Evolutionary conservation across 2,797 vertebrate genomes (phyloP).

Genomic region (Spondyliosoma cantharus): DNA sequence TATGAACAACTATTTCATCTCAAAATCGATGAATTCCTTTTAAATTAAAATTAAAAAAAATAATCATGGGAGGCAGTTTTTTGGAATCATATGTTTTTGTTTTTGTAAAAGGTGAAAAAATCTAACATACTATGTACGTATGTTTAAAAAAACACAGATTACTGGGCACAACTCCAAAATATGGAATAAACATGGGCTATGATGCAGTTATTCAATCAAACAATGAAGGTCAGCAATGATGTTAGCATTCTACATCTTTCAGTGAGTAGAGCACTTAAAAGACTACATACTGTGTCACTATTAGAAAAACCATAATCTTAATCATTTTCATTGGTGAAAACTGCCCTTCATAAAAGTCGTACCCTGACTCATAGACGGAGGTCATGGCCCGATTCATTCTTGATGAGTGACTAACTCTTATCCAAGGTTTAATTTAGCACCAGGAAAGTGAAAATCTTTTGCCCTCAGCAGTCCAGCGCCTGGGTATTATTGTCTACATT

Average conservation of each 20-base stretch:
- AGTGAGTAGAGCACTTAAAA: background rate
- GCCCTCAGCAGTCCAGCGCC: background rate
- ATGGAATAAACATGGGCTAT: background rate
- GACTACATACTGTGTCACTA: background rate
- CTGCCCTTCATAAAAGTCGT: background rate
- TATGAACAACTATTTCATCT: background rate
- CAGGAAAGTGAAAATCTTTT: slow-evolving; percentile 3
- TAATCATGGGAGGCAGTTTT: background rate
- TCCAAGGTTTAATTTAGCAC: slow-evolving; percentile 31
- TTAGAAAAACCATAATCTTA: background rate
- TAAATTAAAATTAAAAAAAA: background rate
- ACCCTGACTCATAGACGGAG: slow-evolving; percentile 32
- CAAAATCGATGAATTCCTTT: background rate
- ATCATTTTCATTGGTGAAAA: background rate
- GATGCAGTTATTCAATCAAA: background rate
- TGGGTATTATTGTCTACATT: slow-evolving; percentile 14
- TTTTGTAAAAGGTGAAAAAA: background rate
- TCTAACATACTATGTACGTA: too few species aligned
- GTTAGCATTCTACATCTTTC: background rate
- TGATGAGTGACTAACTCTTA: slow-evolving; percentile 12
- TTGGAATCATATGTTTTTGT: background rate
- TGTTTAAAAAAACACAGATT: too few species aligned
- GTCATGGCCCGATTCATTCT: slow-evolving; percentile 28
- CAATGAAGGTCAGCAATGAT: background rate
- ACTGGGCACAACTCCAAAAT: background rate